Evolutionary conservation across 2,888 invertebrate species (phyloP), one percentile per base, ranked within the genome.

Genomic region (Amphipyra berbera): DNA sequence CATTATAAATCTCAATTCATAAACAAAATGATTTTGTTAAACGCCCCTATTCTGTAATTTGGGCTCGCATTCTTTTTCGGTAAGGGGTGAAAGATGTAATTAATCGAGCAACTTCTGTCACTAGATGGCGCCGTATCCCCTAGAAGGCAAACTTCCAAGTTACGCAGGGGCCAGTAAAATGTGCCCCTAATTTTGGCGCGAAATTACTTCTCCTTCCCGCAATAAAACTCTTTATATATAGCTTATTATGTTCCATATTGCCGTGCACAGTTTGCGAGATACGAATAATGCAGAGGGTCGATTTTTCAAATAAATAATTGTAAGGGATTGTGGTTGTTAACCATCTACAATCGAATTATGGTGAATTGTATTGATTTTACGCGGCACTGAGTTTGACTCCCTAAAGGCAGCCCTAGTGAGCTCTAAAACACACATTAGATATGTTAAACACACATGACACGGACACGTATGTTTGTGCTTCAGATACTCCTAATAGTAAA

Each of bases 21-120:
- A 77, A 85, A 86, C 82, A 77, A 82, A 87, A 86, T 86, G 79
- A 84, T 87, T 87, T 82, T 85, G 84, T 83, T 84, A 86, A 88
- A 86, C 80, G 62, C 81, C 81, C 75, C 78, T 76, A 81, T 81
- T 83, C 79, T 74, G 82, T 84, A 86, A 88, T 86, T 86, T 82
- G 78, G 79, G 70, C 21, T 21, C 78, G 82, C 79, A 82, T 86
- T 87, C 83, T 84, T 85, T 86, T 83, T 84, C 82, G 81, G 76
- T 83, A 89, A 89, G 88, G 90, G 90, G 88, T 84, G 89, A 89
- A 88, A 88, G 88, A 87, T 85, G 87, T 90, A 92, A 93, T 93
- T 93, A 92, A 92, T 91, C 87, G 89, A 79, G 79, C 87, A 89
- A 90, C 89, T 91, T 92, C 89, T 92, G 91, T 93, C 92, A 89